Base-by-base conservation (phyloP, 2,113 vertebrate genomes). In the Uria aalge region DNA sequence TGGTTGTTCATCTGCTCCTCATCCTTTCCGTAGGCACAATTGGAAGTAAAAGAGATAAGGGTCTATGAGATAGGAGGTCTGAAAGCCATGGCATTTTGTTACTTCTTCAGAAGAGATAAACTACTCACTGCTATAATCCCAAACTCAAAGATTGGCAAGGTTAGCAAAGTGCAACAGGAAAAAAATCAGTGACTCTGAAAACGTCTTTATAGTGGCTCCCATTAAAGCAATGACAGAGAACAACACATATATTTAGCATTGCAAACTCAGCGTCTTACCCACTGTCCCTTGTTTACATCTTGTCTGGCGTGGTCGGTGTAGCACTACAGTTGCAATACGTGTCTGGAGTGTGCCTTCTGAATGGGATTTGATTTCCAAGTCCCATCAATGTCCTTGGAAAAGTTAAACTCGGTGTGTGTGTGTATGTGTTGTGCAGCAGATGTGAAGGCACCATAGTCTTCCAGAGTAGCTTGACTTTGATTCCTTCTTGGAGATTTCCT, bases 51-150 rank as follows among this genome's bases (percentile, higher is more conserved):
- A 95, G 75, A 94, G 76, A 92, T 85, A 94, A 95, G 85, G 38
- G 79, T 87, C 85, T 83, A 1, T 41, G 57, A 79, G 93, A 94
- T 84, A 94, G 94, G 78, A 83, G 71, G 69, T 85, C 88, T 92
- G 92, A 94, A 95, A 90, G 85, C 59, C 67, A 0, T 1, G 60
- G 63, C 67, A 16, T 77, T 93, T 94, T 96, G 88, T 91, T 87
- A 34, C 85, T 92, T 29, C 78, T 95, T 91, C 79, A 95, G 72
- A 92, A 71, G 67, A 90, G 88, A 89, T 45, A 95, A 95, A 91
- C 57, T 57, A 12, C 71, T 93, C 62, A 6, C 55, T 87, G 64
- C 76, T 94, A 13, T 83, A 86, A 88, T 90, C 74, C 91, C 73
- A 64, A 82, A 80, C 72, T 74, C 79, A 43, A 67, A 94, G 90